Evolutionary conservation across 1,140 invertebrate species (phyloP).

Genomic region (Dendroctonus valens): DNA sequence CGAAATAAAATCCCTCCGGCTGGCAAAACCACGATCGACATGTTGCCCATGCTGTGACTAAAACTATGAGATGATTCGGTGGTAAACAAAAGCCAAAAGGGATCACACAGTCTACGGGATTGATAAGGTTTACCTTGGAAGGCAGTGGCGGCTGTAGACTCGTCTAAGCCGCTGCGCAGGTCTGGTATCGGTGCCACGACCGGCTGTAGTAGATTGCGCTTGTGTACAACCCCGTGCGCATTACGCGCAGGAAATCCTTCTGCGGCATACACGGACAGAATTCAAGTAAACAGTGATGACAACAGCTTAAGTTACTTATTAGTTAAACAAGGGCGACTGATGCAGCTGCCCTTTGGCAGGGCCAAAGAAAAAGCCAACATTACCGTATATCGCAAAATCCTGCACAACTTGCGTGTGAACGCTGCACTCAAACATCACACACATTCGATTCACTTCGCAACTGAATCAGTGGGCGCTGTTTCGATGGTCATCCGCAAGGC

Average conservation of each 20-base stretch:
- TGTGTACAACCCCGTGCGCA: slow-evolving; percentile 80
- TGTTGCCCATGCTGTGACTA: slow-evolving; percentile 31
- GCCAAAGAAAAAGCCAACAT: too few species aligned
- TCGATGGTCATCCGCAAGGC: too few species aligned
- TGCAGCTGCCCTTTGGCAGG: too few species aligned
- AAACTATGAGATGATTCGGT: slow-evolving; percentile 28
- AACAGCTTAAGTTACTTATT: slow-evolving; percentile 2
- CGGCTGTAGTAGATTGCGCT: slow-evolving; percentile 75
- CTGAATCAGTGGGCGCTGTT: too few species aligned
- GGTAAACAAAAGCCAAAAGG: slow-evolving; percentile 15
- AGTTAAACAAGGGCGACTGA: too few species aligned
- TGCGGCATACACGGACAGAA: slow-evolving; percentile 32
- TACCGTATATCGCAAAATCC: slow-evolving; percentile 16
- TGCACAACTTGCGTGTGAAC: slow-evolving; percentile 4
- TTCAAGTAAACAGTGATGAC: neutral
- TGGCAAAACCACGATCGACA: too few species aligned
- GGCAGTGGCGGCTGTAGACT: slow-evolving; percentile 55
- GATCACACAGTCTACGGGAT: slow-evolving; percentile 10
- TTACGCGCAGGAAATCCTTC: slow-evolving; percentile 63
- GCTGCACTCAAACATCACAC: slow-evolving; percentile 16
- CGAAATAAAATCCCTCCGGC: too few species aligned
- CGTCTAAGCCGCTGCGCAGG: slow-evolving; percentile 73
- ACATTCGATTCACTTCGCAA: too few species aligned
- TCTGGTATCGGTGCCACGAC: slow-evolving; percentile 76
- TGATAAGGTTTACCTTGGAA: slow-evolving; percentile 58